These are phyloP conservation scores for Antrozous pallidus DNA, from an alignment of 2,797 vertebrate species.

Conservation along the genomic window DNA sequence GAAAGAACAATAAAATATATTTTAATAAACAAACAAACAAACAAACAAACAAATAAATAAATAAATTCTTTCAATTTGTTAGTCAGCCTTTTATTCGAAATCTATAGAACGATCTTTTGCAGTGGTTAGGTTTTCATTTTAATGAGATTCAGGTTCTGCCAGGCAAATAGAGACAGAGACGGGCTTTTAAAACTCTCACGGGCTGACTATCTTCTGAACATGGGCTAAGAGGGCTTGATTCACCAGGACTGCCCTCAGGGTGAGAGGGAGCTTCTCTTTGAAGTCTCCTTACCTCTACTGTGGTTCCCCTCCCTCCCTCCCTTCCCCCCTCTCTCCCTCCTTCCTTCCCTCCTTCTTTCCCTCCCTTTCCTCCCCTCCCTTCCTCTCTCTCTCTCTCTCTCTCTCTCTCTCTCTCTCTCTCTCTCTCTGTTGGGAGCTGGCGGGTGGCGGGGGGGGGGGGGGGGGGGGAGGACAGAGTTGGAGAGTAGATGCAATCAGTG, in stretches of 20 bases:
- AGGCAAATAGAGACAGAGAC: not conserved
- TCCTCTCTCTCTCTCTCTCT: too few relatives aligned
- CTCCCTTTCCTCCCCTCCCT: too few relatives aligned
- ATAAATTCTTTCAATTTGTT: too few relatives aligned
- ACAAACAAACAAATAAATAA: too few relatives aligned
- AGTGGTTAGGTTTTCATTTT: not conserved
- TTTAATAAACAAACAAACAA: too few relatives aligned
- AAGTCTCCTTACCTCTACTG: not conserved
- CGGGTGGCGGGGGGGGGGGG: fast-evolving
- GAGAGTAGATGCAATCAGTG: not conserved
- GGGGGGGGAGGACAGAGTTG: fast-evolving
- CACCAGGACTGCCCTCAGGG: not conserved
- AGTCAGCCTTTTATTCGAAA: not conserved
- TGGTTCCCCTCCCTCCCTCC: not conserved
- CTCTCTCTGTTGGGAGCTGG: too few relatives aligned
- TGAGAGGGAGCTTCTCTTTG: not conserved
- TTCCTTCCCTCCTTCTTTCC: too few relatives aligned
- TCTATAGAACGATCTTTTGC: not conserved
- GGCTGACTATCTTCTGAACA: not conserved
- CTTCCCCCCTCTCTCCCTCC: too few relatives aligned
- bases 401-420: too few relatives aligned
- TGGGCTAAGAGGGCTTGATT: not conserved
- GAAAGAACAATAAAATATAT: too few relatives aligned
- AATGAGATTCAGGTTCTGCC: not conserved
- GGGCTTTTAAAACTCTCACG: not conserved